Conservation (phyloP, 2,797 vertebrate genomes). For the Premnoplex brunnescens region DNA sequence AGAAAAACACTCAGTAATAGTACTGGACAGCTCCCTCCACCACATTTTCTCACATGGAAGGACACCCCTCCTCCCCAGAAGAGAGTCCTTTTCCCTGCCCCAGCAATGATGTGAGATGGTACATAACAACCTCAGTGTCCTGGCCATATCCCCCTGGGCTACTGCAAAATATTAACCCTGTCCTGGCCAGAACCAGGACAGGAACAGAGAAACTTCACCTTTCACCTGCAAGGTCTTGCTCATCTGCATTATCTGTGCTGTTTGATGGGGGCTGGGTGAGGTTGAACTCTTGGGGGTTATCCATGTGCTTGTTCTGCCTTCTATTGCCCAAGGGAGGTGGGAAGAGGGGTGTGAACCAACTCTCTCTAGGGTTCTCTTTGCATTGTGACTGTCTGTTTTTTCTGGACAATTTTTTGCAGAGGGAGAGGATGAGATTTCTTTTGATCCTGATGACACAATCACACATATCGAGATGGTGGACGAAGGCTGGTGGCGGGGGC, state of each 20-base stretch:
- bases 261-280: neutral
- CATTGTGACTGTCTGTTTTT: neutral
- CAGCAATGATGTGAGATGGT: neutral
- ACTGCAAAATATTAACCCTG: neutral
- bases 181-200: neutral
- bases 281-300: neutral
- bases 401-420: slow-evolving; percentile 74
- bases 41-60: neutral
- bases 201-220: neutral
- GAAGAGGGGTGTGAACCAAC: neutral
- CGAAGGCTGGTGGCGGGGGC: slow-evolving; percentile 93
- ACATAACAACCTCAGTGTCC: neutral
- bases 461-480: slow-evolving; percentile 92
- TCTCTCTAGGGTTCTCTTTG: neutral
- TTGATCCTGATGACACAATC: slow-evolving; percentile 87
- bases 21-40: neutral
- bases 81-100: neutral
- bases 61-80: neutral
- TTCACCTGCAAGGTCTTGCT: neutral
- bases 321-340: neutral
- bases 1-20: neutral
- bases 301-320: neutral
- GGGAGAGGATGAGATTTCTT: slow-evolving; percentile 92
- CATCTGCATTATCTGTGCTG: neutral
- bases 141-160: neutral